Evolutionary conservation across 2,888 invertebrate species (phyloP).

Genomic region (Aromia moschata): DNA sequence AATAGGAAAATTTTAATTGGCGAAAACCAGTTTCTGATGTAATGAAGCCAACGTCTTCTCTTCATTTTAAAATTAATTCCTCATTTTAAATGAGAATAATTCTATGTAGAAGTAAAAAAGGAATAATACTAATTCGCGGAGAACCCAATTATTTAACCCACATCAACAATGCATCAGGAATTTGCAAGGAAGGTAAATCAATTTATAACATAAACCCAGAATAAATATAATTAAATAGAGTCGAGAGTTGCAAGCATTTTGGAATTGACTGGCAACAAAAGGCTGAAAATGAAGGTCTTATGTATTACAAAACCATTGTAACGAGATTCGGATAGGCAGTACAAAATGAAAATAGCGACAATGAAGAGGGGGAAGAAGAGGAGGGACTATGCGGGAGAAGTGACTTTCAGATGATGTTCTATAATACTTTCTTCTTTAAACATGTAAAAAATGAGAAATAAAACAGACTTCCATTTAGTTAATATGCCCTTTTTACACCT

Average conservation of each 20-base stretch:
- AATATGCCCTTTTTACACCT: not conserved
- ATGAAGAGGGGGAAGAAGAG: not conserved
- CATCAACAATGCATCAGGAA: not conserved
- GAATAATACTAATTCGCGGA: slow-evolving; percentile 7
- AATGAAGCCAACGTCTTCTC: slow-evolving; percentile 3
- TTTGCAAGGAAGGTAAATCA: slow-evolving; percentile 4
- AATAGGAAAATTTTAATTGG: not conserved
- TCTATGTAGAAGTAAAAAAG: slow-evolving; percentile 3
- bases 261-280: not conserved
- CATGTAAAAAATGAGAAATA: no score
- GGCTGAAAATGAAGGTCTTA: not conserved
- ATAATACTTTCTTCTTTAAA: no score
- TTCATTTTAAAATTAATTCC: not conserved
- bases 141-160: slow-evolving; percentile 3
- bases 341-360: not conserved
- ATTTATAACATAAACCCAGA: slow-evolving; percentile 12
- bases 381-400: not conserved
- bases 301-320: not conserved
- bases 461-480: no score
- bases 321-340: not conserved
- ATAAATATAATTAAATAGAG: slow-evolving; percentile 8
- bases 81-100: slow-evolving; percentile 2
- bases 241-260: slow-evolving; percentile 1
- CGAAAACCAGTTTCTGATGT: not conserved
- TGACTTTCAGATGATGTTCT: no score